These are phyloP conservation scores for Myripristis jacobus DNA, from an alignment of 2,797 vertebrate species.

Conservation along the genomic window DNA sequence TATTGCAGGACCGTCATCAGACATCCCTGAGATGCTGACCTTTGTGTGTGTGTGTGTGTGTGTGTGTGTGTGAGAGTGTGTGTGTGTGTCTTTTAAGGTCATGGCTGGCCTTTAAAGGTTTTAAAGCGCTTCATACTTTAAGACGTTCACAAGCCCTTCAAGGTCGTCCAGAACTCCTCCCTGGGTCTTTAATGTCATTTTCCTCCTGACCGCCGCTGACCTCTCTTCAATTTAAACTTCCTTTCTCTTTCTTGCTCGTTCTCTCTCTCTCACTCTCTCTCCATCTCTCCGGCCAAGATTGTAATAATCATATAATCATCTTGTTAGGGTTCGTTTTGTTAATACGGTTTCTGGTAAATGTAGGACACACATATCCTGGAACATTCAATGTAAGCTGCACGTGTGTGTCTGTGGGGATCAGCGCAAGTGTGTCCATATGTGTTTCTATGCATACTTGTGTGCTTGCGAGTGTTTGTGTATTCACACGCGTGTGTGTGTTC, in stretches of 20 bases:
- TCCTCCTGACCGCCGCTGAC: constrained; percentile 64
- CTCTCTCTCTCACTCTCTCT: too few species aligned
- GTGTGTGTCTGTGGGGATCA: background rate
- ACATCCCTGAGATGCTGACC: background rate
- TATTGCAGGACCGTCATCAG: constrained; percentile 34
- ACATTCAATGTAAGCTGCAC: constrained; percentile 27
- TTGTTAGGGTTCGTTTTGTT: constrained; percentile 64
- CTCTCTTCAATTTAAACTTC: constrained; percentile 54
- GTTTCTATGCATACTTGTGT: constrained; percentile 17
- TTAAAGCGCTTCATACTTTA: constrained; percentile 57
- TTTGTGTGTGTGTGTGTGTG: constrained; percentile 10
- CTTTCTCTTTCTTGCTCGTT: constrained; percentile 9
- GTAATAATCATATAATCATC: constrained; percentile 76
- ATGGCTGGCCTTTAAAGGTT: constrained; percentile 53
- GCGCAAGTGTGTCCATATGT: constrained; percentile 28
- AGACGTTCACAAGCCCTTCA: constrained; percentile 50
- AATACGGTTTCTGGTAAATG: constrained; percentile 75
- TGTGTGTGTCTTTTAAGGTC: constrained; percentile 34
- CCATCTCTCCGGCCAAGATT: constrained; percentile 34
- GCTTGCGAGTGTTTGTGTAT: constrained; percentile 21
- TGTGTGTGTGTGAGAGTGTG: too few species aligned
- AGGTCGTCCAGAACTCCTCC: constrained; percentile 60
- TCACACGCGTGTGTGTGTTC: too few species aligned
- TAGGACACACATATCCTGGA: constrained; percentile 45
- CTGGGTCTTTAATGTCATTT: constrained; percentile 66